These are phyloP conservation scores for Idaea aversata DNA, from an alignment of 2,888 invertebrate genomes.

Conservation along the genomic window DNA sequence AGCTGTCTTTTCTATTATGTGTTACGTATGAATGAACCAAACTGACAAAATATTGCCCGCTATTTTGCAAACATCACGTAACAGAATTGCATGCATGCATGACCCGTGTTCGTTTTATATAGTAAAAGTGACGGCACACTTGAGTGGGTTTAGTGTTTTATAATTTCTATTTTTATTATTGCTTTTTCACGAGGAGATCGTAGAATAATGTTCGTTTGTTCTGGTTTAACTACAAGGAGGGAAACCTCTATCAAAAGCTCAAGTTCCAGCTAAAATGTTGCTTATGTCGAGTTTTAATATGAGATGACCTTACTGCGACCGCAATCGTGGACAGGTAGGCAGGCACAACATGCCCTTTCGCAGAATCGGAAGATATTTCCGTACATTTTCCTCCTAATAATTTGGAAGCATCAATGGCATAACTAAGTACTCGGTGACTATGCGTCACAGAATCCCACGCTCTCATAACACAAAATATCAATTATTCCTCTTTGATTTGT, in stretches of 20 bases:
- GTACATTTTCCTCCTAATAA: not conserved
- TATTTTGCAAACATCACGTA: not conserved
- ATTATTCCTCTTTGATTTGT: slow-evolving; percentile 18
- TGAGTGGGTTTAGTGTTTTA: not conserved
- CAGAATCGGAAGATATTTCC: slow-evolving; percentile 3
- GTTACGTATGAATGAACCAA: not conserved
- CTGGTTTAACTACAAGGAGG: no score
- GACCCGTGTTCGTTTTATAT: not conserved
- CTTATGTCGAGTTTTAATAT: not conserved
- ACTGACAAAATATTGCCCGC: not conserved
- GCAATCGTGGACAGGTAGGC: slow-evolving; percentile 17
- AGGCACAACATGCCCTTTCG: slow-evolving; percentile 15
- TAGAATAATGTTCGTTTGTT: not conserved
- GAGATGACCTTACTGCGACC: slow-evolving; percentile 20
- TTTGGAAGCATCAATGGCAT: not conserved
- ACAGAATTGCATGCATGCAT: not conserved
- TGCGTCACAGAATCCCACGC: slow-evolving; percentile 30
- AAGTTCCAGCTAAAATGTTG: no score
- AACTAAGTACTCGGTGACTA: not conserved
- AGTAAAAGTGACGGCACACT: slow-evolving; percentile 1
- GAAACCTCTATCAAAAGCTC: no score
- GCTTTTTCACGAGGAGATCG: no score
- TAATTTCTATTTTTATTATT: no score
- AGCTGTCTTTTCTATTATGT: not conserved
- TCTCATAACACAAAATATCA: slow-evolving; percentile 11